These are phyloP conservation scores for Cantharis lateralis DNA, from an alignment of 2,888 invertebrate species.

Conservation along the genomic window DNA sequence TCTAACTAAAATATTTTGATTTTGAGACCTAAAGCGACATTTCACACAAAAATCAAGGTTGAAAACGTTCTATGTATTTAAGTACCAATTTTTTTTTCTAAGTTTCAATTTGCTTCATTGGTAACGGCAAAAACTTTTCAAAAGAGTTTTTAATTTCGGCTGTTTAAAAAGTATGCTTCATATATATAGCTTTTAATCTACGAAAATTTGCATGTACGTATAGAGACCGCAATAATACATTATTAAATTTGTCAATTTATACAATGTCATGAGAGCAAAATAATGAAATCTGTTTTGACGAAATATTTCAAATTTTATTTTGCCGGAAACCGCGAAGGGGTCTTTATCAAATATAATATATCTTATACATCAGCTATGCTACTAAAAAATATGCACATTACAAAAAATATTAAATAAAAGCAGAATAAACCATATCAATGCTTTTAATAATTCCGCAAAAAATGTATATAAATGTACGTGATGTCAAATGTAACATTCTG, in stretches of 20 bases:
- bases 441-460: neutral
- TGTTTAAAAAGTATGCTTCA: too few relatives aligned
- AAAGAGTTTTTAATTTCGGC: neutral
- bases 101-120: neutral
- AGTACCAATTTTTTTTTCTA: neutral
- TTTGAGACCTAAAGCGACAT: neutral
- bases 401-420: neutral
- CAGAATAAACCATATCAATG: neutral
- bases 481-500: neutral
- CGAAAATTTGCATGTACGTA: neutral
- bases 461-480: neutral
- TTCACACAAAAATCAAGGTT: neutral
- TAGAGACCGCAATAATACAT: neutral
- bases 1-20: neutral
- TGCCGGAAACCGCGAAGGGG: neutral
- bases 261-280: neutral
- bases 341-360: neutral
- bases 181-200: too few relatives aligned
- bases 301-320: neutral
- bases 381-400: too few relatives aligned
- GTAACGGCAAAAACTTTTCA: neutral
- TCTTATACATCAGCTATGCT: neutral
- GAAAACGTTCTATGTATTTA: too few relatives aligned
- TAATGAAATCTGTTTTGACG: neutral
- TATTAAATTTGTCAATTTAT: neutral